Conservation (phyloP, 2,113 vertebrate genomes). For the Zosterops borbonicus region DNA sequence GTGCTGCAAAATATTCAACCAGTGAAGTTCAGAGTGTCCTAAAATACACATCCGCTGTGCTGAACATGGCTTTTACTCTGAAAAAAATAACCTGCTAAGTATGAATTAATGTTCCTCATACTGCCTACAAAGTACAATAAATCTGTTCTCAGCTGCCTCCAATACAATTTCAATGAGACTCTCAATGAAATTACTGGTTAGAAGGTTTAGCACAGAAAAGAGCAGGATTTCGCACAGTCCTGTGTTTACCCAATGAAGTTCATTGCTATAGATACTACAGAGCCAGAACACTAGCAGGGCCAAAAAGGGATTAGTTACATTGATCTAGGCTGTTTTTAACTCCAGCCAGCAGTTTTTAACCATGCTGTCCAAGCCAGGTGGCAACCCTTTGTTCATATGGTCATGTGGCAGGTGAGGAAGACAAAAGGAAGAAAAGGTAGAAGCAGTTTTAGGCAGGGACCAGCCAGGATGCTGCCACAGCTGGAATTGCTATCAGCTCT, state of each 20-base stretch:
- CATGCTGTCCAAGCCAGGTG: not conserved
- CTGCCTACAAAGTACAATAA: not conserved
- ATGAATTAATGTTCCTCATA: not conserved
- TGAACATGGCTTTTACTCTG: not conserved
- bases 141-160: not conserved
- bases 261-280: not conserved
- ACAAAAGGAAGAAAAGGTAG: not conserved
- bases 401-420: not conserved
- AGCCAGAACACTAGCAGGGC: not conserved
- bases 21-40: not conserved
- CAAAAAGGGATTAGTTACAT: not conserved
- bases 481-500: not conserved
- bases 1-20: not conserved
- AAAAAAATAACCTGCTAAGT: not conserved
- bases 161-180: not conserved
- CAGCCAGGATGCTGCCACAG: accelerated
- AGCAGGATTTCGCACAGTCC: not conserved
- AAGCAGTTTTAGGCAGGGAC: not conserved
- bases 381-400: not conserved
- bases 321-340: not conserved
- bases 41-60: not conserved
- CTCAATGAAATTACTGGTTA: not conserved
- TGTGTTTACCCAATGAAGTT: not conserved
- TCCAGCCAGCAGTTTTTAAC: not conserved
- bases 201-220: not conserved